These are phyloP conservation scores for Chitala chitala DNA, from an alignment of 2,113 vertebrate species.

Conservation along the genomic window DNA sequence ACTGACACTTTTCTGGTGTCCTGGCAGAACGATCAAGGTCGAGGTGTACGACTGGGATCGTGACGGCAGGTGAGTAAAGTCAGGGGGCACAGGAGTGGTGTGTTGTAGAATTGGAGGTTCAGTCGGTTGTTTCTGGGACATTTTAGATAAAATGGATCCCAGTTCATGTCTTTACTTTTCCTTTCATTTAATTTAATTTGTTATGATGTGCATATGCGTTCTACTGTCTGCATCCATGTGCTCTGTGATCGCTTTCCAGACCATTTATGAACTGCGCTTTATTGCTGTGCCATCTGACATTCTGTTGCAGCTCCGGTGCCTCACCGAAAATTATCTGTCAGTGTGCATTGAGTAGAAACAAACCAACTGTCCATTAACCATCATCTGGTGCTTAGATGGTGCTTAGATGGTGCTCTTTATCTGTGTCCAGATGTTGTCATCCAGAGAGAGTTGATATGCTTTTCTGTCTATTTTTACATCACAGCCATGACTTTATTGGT, in stretches of 20 bases:
- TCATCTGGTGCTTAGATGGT: too few relatives aligned
- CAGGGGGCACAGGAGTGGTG: not conserved
- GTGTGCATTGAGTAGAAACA: not conserved
- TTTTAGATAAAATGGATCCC: not conserved
- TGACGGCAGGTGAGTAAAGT: conserved; percentile 77
- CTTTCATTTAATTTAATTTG: not conserved
- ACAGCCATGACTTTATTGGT: conserved; percentile 94
- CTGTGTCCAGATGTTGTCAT: not conserved
- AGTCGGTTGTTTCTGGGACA: not conserved
- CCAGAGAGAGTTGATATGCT: not conserved
- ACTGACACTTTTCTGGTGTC: conserved; percentile 21
- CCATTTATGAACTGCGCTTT: not conserved
- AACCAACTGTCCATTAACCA: not conserved
- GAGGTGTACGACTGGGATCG: conserved; percentile 94
- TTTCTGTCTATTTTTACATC: not conserved
- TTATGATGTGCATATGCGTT: not conserved
- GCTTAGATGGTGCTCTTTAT: not conserved
- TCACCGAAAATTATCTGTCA: not conserved
- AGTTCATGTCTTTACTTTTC: not conserved
- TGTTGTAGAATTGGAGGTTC: not conserved
- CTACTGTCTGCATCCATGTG: not conserved
- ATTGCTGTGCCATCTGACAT: not conserved
- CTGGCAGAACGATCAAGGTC: conserved; percentile 84
- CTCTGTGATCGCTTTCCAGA: not conserved
- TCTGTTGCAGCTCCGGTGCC: not conserved